Conservation (phyloP, 2,797 vertebrate genomes). For the Thunnus albacares region DNA sequence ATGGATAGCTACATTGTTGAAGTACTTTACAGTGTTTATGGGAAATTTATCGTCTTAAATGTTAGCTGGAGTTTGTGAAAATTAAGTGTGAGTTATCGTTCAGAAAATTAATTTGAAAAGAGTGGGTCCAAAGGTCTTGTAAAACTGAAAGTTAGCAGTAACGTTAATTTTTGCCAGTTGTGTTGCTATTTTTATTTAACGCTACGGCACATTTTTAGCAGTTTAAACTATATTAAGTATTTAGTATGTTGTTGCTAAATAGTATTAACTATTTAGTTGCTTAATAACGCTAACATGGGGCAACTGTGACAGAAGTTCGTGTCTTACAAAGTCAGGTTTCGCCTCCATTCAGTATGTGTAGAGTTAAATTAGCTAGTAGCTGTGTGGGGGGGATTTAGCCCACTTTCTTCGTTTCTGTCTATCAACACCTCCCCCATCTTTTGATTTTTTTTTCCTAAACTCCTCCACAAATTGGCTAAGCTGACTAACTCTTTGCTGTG, state of each 20-base stretch:
- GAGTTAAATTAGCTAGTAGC: background rate
- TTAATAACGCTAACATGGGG: background rate
- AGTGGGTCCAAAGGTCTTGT: background rate
- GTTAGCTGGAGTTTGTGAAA: background rate
- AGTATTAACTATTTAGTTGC: background rate
- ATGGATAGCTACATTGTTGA: background rate
- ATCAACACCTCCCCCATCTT: slow-evolving; percentile 20
- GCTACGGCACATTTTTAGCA: background rate
- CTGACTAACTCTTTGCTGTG: slow-evolving; percentile 66
- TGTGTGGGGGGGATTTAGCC: background rate
- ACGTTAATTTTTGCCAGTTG: background rate
- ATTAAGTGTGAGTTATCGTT: fast-evolving
- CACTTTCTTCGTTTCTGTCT: slow-evolving; percentile 20
- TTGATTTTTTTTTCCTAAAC: slow-evolving; percentile 13
- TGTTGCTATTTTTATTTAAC: background rate
- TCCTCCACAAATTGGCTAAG: slow-evolving; percentile 42
- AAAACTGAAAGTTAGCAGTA: background rate
- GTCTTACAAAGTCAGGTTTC: background rate
- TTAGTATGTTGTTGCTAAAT: background rate
- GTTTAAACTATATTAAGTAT: background rate
- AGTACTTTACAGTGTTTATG: background rate
- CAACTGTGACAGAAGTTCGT: background rate
- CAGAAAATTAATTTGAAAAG: background rate
- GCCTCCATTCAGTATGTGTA: background rate
- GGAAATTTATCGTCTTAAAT: background rate